phyloP scores from a whole-genome alignment of 1,140 invertebrate genomes.

The Drosophila rufa region DNA sequence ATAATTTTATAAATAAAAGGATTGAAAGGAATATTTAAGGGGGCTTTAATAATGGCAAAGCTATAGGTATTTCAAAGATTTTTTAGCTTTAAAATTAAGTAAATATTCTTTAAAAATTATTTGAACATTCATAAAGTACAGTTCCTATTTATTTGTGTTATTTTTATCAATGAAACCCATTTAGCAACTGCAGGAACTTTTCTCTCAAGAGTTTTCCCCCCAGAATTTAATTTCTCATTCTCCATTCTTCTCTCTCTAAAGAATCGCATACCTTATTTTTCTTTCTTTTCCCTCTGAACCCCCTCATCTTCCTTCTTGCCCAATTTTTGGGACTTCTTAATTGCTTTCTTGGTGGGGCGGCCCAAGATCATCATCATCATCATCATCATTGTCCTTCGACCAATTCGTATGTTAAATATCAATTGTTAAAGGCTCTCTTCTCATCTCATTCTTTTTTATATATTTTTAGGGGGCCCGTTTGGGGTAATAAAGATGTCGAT shows the following conservation, averaged over 20 bases:
- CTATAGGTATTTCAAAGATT: background rate
- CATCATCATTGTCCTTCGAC: conserved; percentile 10
- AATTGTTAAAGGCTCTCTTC: conserved; percentile 32
- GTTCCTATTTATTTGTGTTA: background rate
- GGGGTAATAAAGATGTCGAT: conserved; percentile 51
- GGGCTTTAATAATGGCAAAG: background rate
- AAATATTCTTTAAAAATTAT: background rate
- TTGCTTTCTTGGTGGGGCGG: conserved; percentile 16
- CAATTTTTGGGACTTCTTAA: conserved; percentile 1
- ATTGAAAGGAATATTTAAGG: too few relatives aligned
- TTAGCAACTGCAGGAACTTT: background rate
- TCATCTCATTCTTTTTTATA: background rate
- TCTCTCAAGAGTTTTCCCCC: background rate
- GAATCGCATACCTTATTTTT: background rate
- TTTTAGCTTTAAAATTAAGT: background rate
- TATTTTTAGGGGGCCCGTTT: background rate
- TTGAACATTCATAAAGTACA: background rate
- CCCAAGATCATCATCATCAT: conserved; percentile 25
- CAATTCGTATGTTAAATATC: conserved; percentile 54
- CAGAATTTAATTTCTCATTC: background rate
- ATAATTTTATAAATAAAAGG: too few relatives aligned
- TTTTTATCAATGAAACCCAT: background rate
- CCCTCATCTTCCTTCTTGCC: background rate
- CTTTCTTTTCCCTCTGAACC: background rate
- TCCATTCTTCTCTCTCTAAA: too few relatives aligned